Conservation (phyloP, 2,888 invertebrate species). For the Unio pictorum region DNA sequence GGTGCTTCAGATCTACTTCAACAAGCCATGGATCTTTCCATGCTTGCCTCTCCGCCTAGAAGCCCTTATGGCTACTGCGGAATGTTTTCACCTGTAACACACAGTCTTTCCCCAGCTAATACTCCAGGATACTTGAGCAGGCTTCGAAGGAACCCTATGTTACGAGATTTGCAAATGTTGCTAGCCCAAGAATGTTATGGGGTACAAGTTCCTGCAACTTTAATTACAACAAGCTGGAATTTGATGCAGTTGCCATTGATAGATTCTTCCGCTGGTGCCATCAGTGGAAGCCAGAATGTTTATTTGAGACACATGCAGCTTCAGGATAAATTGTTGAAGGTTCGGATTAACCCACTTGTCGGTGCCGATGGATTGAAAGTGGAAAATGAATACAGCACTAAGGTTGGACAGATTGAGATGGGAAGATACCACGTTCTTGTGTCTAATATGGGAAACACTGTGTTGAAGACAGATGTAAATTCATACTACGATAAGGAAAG, state of each 20-base stretch:
- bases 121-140: conserved; percentile 36
- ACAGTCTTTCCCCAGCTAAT: conserved; percentile 18
- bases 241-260: conserved; percentile 24
- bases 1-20: conserved; percentile 15
- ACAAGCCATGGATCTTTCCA: conserved; percentile 27
- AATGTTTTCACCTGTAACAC: background rate
- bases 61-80: conserved; percentile 6
- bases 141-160: conserved; percentile 54
- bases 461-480: conserved; percentile 39
- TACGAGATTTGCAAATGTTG: conserved; percentile 46
- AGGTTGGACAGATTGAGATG: conserved; percentile 46
- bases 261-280: too few species aligned
- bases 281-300: conserved; percentile 22
- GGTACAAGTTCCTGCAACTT: conserved; percentile 52
- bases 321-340: conserved; percentile 43
- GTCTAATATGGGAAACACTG: conserved; percentile 31
- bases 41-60: conserved; percentile 24
- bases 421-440: conserved; percentile 47
- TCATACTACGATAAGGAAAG: conserved; percentile 46
- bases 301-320: conserved; percentile 35
- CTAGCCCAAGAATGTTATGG: conserved; percentile 49
- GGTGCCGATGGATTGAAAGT: conserved; percentile 37
- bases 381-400: conserved; percentile 43
- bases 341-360: conserved; percentile 28
- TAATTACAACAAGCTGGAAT: conserved; percentile 49